A percentile compares a stretch with the other conserved stretches of the same genome.
Evolutionary conservation across 64 coral and sea anemone genomes (phyloP).

Genomic region (Dendronephthya gigantea): DNA sequence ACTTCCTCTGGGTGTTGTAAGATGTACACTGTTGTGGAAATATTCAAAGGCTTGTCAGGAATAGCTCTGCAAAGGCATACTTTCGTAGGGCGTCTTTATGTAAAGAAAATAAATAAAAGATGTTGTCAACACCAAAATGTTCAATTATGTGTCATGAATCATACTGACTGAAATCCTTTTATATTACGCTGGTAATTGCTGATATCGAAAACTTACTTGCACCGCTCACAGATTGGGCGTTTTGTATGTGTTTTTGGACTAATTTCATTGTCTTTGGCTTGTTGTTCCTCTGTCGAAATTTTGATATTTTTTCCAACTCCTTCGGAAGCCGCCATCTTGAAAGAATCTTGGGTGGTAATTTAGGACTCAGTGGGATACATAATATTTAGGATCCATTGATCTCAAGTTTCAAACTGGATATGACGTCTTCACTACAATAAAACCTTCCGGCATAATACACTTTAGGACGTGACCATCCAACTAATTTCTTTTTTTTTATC

Average conservation of each 20-base stretch:
- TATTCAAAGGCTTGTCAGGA: conserved; percentile 37
- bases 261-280: background rate
- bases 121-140: too few relatives aligned
- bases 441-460: too few relatives aligned
- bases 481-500: too few relatives aligned
- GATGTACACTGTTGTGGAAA: conserved; percentile 66
- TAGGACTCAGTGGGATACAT: background rate
- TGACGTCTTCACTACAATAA: too few relatives aligned
- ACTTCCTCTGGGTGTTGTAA: conserved; percentile 97
- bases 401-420: background rate
- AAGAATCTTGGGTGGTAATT: background rate
- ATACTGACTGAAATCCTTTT: background rate
- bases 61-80: conserved; percentile 72
- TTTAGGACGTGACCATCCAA: too few relatives aligned
- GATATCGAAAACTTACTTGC: background rate
- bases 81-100: conserved; percentile 57
- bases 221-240: background rate
- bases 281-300: background rate
- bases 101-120: background rate
- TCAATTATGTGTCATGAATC: background rate
- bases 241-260: background rate
- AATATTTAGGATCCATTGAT: background rate
- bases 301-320: background rate
- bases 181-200: too few relatives aligned
- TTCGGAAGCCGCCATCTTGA: background rate